Conservation (phyloP, 2,797 vertebrate genomes). For the Characodon lateralis region DNA sequence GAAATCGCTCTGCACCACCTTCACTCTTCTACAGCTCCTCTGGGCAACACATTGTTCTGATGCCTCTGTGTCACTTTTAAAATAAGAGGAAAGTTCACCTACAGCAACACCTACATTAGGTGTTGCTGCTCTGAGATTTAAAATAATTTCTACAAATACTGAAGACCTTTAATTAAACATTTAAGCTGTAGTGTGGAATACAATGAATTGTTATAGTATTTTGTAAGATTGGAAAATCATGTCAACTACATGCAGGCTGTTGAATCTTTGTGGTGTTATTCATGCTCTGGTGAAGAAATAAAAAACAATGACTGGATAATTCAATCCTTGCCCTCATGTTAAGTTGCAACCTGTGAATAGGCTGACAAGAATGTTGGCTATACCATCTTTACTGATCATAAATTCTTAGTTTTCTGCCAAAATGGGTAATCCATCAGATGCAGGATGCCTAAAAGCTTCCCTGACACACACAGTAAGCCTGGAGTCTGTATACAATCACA, state of each 20-base stretch:
- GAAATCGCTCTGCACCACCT: conserved; percentile 1
- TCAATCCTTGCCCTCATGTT: too few relatives aligned
- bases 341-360: too few relatives aligned
- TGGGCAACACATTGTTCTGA: conserved; percentile 1
- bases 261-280: neutral
- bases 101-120: neutral
- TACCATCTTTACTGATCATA: too few relatives aligned
- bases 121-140: neutral
- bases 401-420: too few relatives aligned
- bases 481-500: too few relatives aligned
- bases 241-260: neutral
- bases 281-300: neutral
- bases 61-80: neutral
- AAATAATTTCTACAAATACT: neutral
- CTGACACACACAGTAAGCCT: too few relatives aligned
- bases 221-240: neutral
- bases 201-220: neutral
- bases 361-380: too few relatives aligned
- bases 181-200: neutral
- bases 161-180: neutral
- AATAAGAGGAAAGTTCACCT: neutral
- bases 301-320: neutral
- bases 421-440: too few relatives aligned
- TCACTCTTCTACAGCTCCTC: neutral
- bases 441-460: too few relatives aligned